phyloP scores from a whole-genome alignment of 2,113 vertebrate species.

The Malurus alboscapulatus region DNA sequence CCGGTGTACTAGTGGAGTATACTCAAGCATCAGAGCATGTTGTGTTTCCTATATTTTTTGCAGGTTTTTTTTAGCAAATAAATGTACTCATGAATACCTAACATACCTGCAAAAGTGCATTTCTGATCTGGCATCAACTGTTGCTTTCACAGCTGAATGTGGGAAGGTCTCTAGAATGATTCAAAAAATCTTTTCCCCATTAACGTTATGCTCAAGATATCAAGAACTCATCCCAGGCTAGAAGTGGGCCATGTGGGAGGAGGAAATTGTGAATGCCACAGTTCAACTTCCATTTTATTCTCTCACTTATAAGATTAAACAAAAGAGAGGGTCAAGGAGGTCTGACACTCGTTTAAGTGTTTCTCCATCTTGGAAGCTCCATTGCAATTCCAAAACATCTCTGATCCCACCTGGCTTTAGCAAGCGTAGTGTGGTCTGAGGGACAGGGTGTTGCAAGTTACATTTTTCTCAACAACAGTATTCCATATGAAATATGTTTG shows the following conservation, averaged over 20 bases:
- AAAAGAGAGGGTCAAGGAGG: neutral
- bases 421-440: neutral
- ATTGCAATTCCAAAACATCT: neutral
- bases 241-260: neutral
- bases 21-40: neutral
- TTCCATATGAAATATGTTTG: neutral
- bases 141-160: neutral
- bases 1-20: neutral
- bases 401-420: neutral
- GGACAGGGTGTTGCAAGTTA: neutral
- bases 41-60: neutral
- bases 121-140: neutral
- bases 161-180: neutral
- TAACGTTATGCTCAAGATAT: neutral
- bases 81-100: neutral
- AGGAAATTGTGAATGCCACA: neutral
- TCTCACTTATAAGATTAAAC: neutral
- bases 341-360: neutral
- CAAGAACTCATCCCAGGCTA: neutral
- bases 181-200: rapidly evolving
- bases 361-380: neutral
- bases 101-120: neutral
- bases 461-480: neutral
- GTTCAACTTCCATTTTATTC: neutral
- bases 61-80: neutral